Percentiles rank a stretch among this genome's conserved stretches.
phyloP scores from a whole-genome alignment of 2,797 vertebrate genomes.

The Calcarius lapponicus region DNA sequence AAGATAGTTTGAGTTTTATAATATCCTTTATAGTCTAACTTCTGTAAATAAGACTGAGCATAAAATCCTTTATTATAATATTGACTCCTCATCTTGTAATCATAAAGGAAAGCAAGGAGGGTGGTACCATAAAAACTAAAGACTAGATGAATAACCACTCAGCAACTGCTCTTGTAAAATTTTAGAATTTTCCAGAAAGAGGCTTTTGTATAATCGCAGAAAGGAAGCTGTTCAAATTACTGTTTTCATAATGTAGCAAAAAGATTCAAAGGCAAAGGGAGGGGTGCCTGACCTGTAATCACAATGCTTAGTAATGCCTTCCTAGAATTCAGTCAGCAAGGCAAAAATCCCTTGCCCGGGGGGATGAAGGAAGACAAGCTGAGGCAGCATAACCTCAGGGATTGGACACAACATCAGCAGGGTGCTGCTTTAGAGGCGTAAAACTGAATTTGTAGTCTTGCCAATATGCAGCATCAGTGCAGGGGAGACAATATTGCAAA shows the following conservation, averaged over 20 bases:
- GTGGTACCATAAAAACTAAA: neutral
- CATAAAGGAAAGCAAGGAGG: neutral
- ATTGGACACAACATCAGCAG: slow-evolving; percentile 55
- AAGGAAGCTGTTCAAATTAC: slow-evolving; percentile 57
- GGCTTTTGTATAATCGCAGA: slow-evolving; percentile 31
- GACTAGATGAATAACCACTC: slow-evolving; percentile 7
- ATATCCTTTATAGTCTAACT: neutral
- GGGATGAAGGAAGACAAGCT: slow-evolving; percentile 48
- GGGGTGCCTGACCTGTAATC: slow-evolving; percentile 61
- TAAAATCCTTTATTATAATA: neutral
- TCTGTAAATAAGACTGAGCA: slow-evolving; percentile 6
- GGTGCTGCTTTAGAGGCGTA: slow-evolving; percentile 27
- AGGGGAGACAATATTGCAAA: neutral
- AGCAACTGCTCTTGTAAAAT: slow-evolving; percentile 25
- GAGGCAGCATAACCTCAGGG: slow-evolving; percentile 59
- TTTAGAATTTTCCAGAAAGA: slow-evolving; percentile 17
- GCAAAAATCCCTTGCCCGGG: slow-evolving; percentile 47
- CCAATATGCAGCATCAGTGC: neutral
- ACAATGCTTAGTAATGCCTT: slow-evolving; percentile 67
- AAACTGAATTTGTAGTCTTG: slow-evolving; percentile 31
- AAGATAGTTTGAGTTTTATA: slow-evolving; percentile 3
- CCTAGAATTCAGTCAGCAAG: slow-evolving; percentile 42
- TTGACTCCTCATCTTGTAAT: slow-evolving; percentile 9
- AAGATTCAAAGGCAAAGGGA: slow-evolving; percentile 45
- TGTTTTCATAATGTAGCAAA: slow-evolving; percentile 30